Evolutionary conservation across 1,140 invertebrate species (phyloP).

Genomic region (Calosoma granatense): DNA sequence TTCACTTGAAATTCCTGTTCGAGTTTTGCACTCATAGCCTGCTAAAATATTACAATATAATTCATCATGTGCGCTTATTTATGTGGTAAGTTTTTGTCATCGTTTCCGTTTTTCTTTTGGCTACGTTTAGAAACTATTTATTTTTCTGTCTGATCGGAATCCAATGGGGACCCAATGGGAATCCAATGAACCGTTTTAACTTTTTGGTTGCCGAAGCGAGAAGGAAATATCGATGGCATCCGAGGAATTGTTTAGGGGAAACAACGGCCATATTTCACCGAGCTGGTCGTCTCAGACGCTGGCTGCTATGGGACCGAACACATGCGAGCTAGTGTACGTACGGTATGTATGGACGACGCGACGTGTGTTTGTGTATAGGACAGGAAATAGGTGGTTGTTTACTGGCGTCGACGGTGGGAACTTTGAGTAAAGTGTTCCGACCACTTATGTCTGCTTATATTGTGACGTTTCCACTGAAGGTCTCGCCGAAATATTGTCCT

Average conservation of each 20-base stretch:
- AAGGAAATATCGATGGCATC: not conserved
- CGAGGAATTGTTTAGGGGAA: slow-evolving; percentile 3
- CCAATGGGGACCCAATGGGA: no score
- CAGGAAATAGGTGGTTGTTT: not conserved
- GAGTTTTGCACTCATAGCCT: no score
- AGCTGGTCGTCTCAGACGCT: not conserved
- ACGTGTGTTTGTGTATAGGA: not conserved
- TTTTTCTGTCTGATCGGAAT: slow-evolving; percentile 1
- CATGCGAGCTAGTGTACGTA: no score
- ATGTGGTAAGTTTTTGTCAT: not conserved
- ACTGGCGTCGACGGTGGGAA: not conserved
- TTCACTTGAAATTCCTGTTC: not conserved
- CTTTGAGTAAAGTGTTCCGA: not conserved
- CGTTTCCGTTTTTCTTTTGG: not conserved
- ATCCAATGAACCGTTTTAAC: not conserved
- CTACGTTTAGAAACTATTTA: not conserved
- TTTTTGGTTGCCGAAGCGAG: not conserved
- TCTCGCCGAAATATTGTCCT: no score
- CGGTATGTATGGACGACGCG: not conserved
- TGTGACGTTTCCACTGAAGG: not conserved
- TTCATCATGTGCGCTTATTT: slow-evolving; percentile 1
- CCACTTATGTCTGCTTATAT: not conserved
- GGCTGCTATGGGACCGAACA: no score
- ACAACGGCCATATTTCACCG: slow-evolving; percentile 4
- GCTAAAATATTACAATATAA: slow-evolving; percentile 7